A percentile compares a stretch with the other conserved stretches of the same genome.
These are phyloP conservation scores for Drosophila pseudotakahashii DNA, from an alignment of 2,888 invertebrate genomes.

Conservation along the genomic window DNA sequence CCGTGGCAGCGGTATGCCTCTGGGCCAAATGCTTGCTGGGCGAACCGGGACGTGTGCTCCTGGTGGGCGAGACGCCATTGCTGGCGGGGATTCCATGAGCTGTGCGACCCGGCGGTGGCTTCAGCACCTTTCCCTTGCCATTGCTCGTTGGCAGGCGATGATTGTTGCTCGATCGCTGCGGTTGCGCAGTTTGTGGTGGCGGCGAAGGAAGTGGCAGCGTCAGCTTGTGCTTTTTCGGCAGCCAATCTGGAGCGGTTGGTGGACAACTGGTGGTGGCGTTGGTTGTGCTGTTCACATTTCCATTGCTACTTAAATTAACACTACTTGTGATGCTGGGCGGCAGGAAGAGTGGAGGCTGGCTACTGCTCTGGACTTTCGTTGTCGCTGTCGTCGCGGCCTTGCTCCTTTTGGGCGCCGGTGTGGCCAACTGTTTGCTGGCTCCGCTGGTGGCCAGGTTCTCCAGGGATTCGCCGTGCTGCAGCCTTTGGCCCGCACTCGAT, in stretches of 20 bases:
- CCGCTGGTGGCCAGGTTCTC: constrained; percentile 74
- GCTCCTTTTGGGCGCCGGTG: constrained; percentile 52
- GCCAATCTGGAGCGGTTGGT: constrained; percentile 41
- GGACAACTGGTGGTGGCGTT: background rate
- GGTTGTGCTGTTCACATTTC: background rate
- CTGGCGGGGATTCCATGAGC: constrained; percentile 2
- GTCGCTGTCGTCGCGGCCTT: constrained; percentile 38
- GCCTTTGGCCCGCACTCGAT: constrained; percentile 44
- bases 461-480: constrained; percentile 81
- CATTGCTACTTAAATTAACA: background rate
- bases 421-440: constrained; percentile 5
- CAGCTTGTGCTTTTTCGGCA: constrained; percentile 65
- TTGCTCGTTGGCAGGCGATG: constrained; percentile 9
- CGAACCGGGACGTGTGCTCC: constrained; percentile 49
- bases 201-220: constrained; percentile 51
- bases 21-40: constrained; percentile 68
- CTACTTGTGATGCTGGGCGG: background rate
- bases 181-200: background rate
- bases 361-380: background rate
- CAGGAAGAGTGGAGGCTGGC: constrained; percentile 9
- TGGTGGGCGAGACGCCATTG: constrained; percentile 52
- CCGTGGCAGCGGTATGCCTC: constrained; percentile 68
- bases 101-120: constrained; percentile 11
- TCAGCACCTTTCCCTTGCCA: constrained; percentile 40
- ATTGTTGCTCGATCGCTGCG: constrained; percentile 8